Base-by-base conservation (phyloP, 2,797 vertebrate species). In the Pelobates cultripes region DNA sequence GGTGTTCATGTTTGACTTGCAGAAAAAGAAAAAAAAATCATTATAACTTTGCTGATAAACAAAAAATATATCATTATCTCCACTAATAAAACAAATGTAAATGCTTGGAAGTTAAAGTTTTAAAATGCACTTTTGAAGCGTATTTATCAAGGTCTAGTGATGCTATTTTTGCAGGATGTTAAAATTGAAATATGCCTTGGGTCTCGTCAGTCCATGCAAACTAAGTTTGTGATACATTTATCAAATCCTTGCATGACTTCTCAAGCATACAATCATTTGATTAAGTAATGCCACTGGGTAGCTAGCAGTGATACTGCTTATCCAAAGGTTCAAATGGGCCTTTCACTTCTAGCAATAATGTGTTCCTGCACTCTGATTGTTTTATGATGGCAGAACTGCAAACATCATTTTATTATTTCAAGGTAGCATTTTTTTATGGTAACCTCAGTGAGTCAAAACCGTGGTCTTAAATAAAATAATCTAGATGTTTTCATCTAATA, bases 241-340 rank as follows among this genome's bases (percentile, higher is more conserved):
- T 83, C 81, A 83, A 74, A 78, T 70, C 70, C 64, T 55, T 74
- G 81, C 76, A 78, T 83, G 81, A 63, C 74, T 78, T 83, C 73
- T 78, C 81, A 83, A 78, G 61, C 81, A 74, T 78, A 61, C 63
- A 73, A 83, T 83, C 75, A 83, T 83, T 78, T 83, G 75, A 83
- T 83, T 83, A 83, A 83, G 70, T 78, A 83, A 83, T 83, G 81
- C 81, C 81, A 83, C 76, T 83, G 81, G 81, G 70, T 83, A 83
- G 76, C 81, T 78, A 71, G 76, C 81, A 83, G 70, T 83, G 80
- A 77, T 83, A 78, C 70, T 61, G 81, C 70, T 73, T 78, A 78
- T 78, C 75, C 77, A 75, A 75, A 83, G 72, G 66, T 75, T 79
- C 77, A 83, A 78, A 55, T 68, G 12, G 71, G 66, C 63, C 55